These are phyloP conservation scores for Euphydryas editha DNA, from an alignment of 2,888 invertebrate genomes.

Conservation along the genomic window DNA sequence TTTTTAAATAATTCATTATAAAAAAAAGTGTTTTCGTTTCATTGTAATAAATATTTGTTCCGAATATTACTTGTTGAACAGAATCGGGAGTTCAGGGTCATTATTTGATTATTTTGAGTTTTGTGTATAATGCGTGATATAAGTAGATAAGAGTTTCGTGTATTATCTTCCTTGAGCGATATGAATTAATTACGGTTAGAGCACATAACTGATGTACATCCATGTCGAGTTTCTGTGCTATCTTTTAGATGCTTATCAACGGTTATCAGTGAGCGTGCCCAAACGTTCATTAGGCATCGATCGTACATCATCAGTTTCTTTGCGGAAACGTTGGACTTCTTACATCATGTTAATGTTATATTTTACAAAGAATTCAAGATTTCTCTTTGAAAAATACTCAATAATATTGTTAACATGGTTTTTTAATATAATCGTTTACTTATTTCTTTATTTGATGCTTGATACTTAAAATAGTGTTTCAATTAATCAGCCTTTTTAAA, in stretches of 20 bases:
- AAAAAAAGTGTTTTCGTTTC: neutral
- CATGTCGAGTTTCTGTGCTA: conserved; percentile 46
- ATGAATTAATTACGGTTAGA: conserved; percentile 32
- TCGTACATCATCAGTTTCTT: conserved; percentile 28
- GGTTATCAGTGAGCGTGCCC: conserved; percentile 67
- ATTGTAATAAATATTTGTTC: neutral
- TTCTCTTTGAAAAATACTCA: neutral
- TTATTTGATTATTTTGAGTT: no score
- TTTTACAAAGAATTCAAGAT: neutral
- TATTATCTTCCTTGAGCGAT: conserved; percentile 42
- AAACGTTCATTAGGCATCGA: conserved; percentile 32
- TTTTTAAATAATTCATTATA: neutral
- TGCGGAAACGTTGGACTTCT: conserved; percentile 21
- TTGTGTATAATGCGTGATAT: conserved; percentile 36
- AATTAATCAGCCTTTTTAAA: no score
- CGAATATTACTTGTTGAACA: neutral
- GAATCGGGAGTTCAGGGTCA: conserved; percentile 31
- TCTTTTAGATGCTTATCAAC: conserved; percentile 68
- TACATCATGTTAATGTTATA: neutral
- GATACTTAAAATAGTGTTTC: neutral
- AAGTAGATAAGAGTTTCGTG: conserved; percentile 40
- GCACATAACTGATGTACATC: conserved; percentile 36
- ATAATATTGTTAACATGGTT: neutral
- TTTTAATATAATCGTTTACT: no score
- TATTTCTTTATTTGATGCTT: neutral